phyloP scores from a whole-genome alignment of 2,888 invertebrate genomes.

The Eudemis profundana region DNA sequence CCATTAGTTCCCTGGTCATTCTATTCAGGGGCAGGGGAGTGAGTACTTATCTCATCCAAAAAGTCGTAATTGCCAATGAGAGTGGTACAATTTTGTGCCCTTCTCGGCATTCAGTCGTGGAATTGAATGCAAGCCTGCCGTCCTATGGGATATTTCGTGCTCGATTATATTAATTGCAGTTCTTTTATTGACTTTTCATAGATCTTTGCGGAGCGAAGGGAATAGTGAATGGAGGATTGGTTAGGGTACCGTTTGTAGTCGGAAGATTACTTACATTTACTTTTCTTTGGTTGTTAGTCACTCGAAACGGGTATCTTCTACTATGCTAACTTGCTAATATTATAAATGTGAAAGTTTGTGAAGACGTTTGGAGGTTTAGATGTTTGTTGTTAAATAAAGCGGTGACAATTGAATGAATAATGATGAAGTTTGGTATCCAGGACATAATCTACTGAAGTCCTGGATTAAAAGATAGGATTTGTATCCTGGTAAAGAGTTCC shows the following conservation, averaged over 20 bases:
- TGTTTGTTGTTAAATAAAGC: no score
- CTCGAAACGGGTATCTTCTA: no score
- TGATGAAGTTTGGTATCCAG: no score
- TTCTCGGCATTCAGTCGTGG: neutral
- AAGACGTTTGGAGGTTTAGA: no score
- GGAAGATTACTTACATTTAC: neutral
- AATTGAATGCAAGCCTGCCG: slow-evolving; percentile 27
- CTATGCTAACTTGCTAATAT: no score
- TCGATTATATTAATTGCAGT: slow-evolving; percentile 34
- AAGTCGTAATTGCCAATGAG: neutral
- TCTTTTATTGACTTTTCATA: slow-evolving; percentile 38
- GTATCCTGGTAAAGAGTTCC: neutral
- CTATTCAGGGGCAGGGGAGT: slow-evolving; percentile 43
- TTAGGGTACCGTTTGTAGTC: neutral
- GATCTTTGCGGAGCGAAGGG: slow-evolving; percentile 1
- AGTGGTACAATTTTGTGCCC: neutral
- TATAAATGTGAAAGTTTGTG: no score
- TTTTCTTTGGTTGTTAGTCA: no score
- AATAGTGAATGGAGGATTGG: slow-evolving; percentile 14
- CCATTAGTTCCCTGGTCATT: slow-evolving; percentile 53
- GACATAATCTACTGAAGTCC: no score
- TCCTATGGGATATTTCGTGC: slow-evolving; percentile 29
- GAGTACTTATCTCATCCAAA: neutral
- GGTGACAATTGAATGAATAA: no score
- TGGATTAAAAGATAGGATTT: neutral